A percentile compares a stretch with the other conserved stretches of the same genome.
Conservation (phyloP, 1,140 invertebrate species). For the Anastrepha obliqua region DNA sequence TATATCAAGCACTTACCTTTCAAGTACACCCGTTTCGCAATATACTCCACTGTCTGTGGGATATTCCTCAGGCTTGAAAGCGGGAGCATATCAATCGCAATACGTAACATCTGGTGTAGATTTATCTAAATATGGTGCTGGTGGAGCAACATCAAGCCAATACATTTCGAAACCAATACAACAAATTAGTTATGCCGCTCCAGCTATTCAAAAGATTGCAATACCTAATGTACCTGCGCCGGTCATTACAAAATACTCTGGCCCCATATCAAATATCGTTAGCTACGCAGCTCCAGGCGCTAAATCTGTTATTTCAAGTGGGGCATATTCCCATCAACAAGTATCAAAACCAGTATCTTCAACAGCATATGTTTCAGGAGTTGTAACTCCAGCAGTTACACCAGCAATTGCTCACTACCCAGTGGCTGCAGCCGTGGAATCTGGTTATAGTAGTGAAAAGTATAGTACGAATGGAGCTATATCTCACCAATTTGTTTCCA, state of each 20-base stretch:
- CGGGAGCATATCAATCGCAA: not conserved
- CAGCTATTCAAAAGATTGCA: not conserved
- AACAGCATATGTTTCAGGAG: constrained; percentile 26
- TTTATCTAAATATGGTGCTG: not conserved
- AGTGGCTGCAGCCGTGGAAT: not conserved
- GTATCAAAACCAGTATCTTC: constrained; percentile 55
- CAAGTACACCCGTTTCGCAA: constrained; percentile 37
- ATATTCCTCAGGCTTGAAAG: not conserved
- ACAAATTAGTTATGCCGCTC: not conserved
- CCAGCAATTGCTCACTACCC: constrained; percentile 45
- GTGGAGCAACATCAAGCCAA: constrained; percentile 34
- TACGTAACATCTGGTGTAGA: not conserved
- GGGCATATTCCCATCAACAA: constrained; percentile 57
- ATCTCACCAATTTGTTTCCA: constrained; percentile 61
- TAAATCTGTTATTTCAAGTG: not conserved
- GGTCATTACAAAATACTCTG: too few relatives aligned
- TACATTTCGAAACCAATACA: constrained; percentile 51
- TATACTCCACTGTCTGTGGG: not conserved
- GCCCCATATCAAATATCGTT: constrained; percentile 45
- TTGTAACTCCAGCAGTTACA: constrained; percentile 58
- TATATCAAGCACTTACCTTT: constrained; percentile 64
- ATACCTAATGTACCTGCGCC: constrained; percentile 39
- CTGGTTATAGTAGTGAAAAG: not conserved
- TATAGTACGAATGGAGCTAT: constrained; percentile 56
- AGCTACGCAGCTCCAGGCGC: constrained; percentile 52